phyloP scores from a whole-genome alignment of 2,888 invertebrate genomes.

The Congeria kusceri region DNA sequence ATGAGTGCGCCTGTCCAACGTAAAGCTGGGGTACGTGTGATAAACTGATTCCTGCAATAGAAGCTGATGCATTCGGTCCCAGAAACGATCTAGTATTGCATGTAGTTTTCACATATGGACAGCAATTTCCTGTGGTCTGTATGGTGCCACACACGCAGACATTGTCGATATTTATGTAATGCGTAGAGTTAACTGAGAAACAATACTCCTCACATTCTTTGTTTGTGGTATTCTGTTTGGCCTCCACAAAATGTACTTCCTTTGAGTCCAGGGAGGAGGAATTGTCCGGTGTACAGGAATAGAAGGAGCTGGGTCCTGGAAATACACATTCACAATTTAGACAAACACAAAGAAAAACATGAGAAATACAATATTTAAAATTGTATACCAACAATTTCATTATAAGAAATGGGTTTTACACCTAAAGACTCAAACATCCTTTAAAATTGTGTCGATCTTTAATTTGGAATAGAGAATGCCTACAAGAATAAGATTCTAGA shows the following conservation, averaged over 20 bases:
- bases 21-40: slow-evolving; percentile 14
- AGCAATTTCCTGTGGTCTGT: slow-evolving; percentile 20
- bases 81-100: slow-evolving; percentile 20
- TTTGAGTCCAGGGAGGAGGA: slow-evolving; percentile 15
- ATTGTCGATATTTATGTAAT: slow-evolving; percentile 10
- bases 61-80: slow-evolving; percentile 4
- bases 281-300: slow-evolving; percentile 40
- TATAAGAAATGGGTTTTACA: no score
- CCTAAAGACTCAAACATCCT: no score
- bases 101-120: slow-evolving; percentile 17
- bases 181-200: slow-evolving; percentile 30
- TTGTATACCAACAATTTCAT: no score
- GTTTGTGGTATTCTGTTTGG: not conserved
- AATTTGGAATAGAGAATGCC: no score
- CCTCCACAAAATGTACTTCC: slow-evolving; percentile 31
- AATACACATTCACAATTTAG: not conserved
- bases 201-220: slow-evolving; percentile 42
- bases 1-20: slow-evolving; percentile 20
- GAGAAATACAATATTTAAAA: no score
- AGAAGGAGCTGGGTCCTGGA: slow-evolving; percentile 41
- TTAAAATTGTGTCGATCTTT: no score
- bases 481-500: no score
- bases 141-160: slow-evolving; percentile 50
- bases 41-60: slow-evolving; percentile 35
- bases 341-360: no score